Percentiles rank a stretch among this genome's conserved stretches.
phyloP scores from a whole-genome alignment of 2,113 vertebrate genomes.

The Hemicordylus capensis region DNA sequence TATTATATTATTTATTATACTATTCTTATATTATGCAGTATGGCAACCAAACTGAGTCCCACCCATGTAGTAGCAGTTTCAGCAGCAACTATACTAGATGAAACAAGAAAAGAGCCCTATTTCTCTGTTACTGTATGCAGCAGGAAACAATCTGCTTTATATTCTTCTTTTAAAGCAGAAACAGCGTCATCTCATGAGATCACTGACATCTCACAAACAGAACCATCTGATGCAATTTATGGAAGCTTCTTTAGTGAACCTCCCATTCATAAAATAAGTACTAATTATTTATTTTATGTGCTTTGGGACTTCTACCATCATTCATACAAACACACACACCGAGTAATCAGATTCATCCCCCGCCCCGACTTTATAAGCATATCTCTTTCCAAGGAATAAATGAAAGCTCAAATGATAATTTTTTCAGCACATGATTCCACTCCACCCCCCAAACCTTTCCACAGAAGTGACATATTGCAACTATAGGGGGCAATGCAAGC shows the following conservation, averaged over 20 bases:
- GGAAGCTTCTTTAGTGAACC: background rate
- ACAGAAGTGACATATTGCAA: conserved; percentile 62
- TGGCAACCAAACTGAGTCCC: background rate
- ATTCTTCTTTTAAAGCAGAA: background rate
- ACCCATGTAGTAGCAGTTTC: background rate
- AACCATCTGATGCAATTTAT: background rate
- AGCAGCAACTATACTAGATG: background rate
- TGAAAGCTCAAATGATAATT: background rate
- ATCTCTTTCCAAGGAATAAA: conserved; percentile 5
- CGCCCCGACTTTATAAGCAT: background rate
- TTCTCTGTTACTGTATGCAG: background rate
- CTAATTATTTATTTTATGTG: fast-evolving
- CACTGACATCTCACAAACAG: background rate
- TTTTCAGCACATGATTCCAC: conserved; percentile 5
- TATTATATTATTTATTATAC: background rate
- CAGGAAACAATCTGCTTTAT: background rate
- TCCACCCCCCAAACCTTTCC: conserved; percentile 19
- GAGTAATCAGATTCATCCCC: background rate
- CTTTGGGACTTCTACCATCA: background rate
- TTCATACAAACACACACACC: background rate
- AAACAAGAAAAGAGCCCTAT: background rate
- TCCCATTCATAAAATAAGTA: background rate
- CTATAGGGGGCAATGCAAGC: conserved; percentile 81
- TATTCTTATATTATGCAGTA: background rate
- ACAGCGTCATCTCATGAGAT: fast-evolving